Conservation (phyloP, 2,113 vertebrate genomes). For the Vicugna pacos region DNA sequence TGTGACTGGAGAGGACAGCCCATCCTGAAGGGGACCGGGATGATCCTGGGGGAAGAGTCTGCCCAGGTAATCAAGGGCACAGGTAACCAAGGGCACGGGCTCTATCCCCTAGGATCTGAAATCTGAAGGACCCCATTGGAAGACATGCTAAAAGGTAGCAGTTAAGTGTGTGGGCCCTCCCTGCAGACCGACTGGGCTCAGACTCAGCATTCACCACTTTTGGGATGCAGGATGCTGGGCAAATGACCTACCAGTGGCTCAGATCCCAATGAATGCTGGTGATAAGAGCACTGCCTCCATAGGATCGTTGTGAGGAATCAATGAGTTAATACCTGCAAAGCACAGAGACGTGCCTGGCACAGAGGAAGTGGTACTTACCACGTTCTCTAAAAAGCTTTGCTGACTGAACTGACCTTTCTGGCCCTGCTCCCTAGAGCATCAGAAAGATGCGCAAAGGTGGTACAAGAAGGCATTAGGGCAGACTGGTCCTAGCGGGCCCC, state of each 20-base stretch:
- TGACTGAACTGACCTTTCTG: neutral
- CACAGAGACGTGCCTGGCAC: neutral
- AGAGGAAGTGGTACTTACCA: neutral
- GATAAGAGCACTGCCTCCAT: neutral
- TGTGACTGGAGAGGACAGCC: neutral
- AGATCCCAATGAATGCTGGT: neutral
- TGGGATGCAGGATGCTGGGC: neutral
- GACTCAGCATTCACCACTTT: neutral
- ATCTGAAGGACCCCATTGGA: neutral
- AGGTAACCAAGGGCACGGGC: neutral
- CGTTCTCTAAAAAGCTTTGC: neutral
- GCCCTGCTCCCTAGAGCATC: neutral
- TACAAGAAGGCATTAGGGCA: neutral
- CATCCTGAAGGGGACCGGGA: accelerated
- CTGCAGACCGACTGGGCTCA: neutral
- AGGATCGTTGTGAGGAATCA: neutral
- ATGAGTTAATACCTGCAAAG: neutral
- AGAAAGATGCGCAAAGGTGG: neutral
- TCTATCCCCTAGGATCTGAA: neutral
- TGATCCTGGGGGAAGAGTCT: too few relatives aligned
- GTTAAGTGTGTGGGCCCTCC: neutral
- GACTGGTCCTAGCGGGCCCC: too few relatives aligned
- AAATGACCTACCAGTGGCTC: neutral
- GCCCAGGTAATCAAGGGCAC: neutral
- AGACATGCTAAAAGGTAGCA: neutral